Conservation (phyloP, 1,140 invertebrate species). For the Andrena cerasifolii region DNA sequence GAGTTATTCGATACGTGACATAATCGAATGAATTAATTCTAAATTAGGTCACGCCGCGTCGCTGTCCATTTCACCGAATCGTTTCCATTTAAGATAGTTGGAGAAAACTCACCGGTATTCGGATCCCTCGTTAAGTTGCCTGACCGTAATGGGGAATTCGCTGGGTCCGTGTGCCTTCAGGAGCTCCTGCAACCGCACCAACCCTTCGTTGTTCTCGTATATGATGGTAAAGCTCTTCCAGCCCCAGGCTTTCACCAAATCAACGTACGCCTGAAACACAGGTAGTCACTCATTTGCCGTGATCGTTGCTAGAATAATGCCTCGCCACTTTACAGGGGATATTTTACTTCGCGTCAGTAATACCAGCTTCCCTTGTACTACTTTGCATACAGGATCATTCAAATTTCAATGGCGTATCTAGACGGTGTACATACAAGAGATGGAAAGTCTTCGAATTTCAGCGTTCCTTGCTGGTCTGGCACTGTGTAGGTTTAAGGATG, state of each 20-base stretch:
- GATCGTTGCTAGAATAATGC: slow-evolving; percentile 36
- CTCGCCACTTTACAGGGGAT: neutral
- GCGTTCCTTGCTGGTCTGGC: too few species aligned
- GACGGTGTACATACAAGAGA: too few species aligned
- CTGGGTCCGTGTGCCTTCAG: slow-evolving; percentile 94
- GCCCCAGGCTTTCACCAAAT: slow-evolving; percentile 93
- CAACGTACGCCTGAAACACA: slow-evolving; percentile 90
- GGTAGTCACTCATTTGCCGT: slow-evolving; percentile 44
- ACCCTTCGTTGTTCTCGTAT: slow-evolving; percentile 96
- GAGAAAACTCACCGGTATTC: slow-evolving; percentile 88
- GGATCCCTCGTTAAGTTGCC: slow-evolving; percentile 90
- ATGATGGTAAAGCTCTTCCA: slow-evolving; percentile 98
- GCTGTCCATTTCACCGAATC: neutral
- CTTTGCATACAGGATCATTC: slow-evolving; percentile 16
- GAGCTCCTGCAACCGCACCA: slow-evolving; percentile 95
- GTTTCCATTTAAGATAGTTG: neutral
- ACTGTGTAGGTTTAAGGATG: too few species aligned
- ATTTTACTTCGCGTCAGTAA: neutral
- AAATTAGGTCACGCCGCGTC: neutral
- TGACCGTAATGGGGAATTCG: slow-evolving; percentile 90
- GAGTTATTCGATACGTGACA: too few species aligned
- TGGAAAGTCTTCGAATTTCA: too few species aligned
- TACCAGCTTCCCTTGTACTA: neutral
- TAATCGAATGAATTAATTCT: neutral
- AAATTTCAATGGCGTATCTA: slow-evolving; percentile 27